These are phyloP conservation scores for Minunthozetes semirufus DNA, from an alignment of 2,888 invertebrate species.

Conservation along the genomic window DNA sequence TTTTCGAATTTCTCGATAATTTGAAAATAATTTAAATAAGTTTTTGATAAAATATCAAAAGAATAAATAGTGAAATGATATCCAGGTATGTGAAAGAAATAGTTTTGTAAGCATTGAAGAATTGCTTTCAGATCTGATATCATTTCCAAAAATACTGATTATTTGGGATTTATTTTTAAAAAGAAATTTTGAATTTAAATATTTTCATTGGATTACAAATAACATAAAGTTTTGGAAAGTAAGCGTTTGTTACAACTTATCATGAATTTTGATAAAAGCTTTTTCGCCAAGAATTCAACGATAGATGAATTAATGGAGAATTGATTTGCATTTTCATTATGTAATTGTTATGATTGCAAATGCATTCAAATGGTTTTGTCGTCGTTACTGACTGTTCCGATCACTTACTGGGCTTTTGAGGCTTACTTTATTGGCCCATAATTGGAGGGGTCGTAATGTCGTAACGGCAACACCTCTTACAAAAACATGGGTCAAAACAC, in stretches of 20 bases:
- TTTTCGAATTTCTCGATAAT: too few relatives aligned
- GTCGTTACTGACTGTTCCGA: background rate
- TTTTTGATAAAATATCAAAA: too few relatives aligned
- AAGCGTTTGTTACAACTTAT: background rate
- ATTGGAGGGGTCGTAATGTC: slow-evolving; percentile 25
- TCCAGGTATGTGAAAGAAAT: too few relatives aligned
- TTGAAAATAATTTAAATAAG: too few relatives aligned
- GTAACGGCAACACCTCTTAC: slow-evolving; percentile 20
- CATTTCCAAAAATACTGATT: too few relatives aligned
- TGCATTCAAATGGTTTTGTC: slow-evolving; percentile 5
- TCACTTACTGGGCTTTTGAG: slow-evolving; percentile 14
- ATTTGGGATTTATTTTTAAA: too few relatives aligned
- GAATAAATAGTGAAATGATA: too few relatives aligned
- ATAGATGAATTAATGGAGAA: background rate
- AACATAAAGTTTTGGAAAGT: background rate
- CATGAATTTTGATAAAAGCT: background rate
- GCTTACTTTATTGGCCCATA: background rate
- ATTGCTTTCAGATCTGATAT: too few relatives aligned
- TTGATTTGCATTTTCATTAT: background rate
- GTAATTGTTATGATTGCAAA: background rate
- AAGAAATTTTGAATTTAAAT: too few relatives aligned
- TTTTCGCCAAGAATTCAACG: background rate
- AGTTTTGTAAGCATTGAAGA: too few relatives aligned
- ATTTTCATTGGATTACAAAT: too few relatives aligned
- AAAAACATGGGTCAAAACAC: slow-evolving; percentile 19